These are phyloP conservation scores for Orestias chungarensis DNA, from an alignment of 2,797 vertebrate genomes.

Conservation along the genomic window DNA sequence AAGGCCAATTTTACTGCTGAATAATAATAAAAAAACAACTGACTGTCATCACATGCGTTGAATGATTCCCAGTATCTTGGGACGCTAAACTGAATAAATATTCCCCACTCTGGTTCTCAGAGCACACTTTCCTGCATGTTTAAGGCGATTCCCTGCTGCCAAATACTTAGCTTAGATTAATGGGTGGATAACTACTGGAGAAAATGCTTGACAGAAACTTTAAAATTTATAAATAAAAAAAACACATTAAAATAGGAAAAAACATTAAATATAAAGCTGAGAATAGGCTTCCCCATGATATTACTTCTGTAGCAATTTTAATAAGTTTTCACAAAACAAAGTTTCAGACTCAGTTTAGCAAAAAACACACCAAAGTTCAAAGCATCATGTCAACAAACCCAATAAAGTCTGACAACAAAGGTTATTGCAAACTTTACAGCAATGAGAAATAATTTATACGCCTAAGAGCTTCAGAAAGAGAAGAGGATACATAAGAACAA, in stretches of 20 bases:
- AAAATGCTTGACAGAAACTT: not conserved
- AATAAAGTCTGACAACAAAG: not conserved
- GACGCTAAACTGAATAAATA: too few relatives aligned
- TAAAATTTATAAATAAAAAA: too few relatives aligned
- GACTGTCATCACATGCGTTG: too few relatives aligned
- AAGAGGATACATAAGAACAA: not conserved
- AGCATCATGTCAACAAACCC: not conserved
- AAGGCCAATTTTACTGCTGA: too few relatives aligned
- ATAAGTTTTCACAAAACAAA: not conserved
- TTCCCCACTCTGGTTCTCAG: not conserved
- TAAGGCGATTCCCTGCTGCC: not conserved
- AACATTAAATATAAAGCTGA: not conserved
- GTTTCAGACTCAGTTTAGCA: not conserved
- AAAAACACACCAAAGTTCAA: not conserved
- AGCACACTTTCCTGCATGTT: not conserved
- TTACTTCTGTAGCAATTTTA: slow-evolving; percentile 1
- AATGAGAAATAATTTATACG: not conserved
- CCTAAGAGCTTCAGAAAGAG: not conserved
- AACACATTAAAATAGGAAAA: too few relatives aligned
- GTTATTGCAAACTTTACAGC: not conserved
- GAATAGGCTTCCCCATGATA: not conserved
- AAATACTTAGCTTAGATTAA: not conserved
- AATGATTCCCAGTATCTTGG: too few relatives aligned
- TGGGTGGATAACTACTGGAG: not conserved
- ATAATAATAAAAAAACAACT: too few relatives aligned